Evolutionary conservation across 1,140 invertebrate genomes (phyloP).

Genomic region (Drosophila kepulauana): DNA sequence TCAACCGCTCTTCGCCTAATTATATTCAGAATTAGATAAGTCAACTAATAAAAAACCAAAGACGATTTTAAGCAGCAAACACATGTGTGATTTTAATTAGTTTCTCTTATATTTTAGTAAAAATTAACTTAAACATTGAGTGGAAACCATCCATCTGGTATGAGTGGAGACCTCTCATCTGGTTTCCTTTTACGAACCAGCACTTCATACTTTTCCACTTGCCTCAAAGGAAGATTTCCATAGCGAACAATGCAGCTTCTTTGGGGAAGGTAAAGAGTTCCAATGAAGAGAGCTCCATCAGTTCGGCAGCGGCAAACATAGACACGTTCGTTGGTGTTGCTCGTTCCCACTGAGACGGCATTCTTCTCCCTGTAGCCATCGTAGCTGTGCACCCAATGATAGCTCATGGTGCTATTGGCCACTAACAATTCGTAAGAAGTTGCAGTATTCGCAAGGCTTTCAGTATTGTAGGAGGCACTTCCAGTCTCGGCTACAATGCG

Average conservation of each 20-base stretch:
- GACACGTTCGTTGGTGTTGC: slow-evolving; percentile 38
- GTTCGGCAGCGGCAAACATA: slow-evolving; percentile 53
- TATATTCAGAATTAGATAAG: neutral
- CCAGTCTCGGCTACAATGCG: slow-evolving; percentile 49
- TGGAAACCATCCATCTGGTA: neutral
- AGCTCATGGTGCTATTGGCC: slow-evolving; percentile 52
- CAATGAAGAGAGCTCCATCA: slow-evolving; percentile 44
- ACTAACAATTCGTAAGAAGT: slow-evolving; percentile 42
- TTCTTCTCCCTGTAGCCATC: slow-evolving; percentile 57
- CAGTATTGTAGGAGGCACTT: slow-evolving; percentile 48
- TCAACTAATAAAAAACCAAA: neutral
- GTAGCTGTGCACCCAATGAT: slow-evolving; percentile 57
- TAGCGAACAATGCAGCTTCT: slow-evolving; percentile 43
- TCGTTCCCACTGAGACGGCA: slow-evolving; percentile 60
- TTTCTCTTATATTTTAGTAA: neutral
- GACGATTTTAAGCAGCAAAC: no score
- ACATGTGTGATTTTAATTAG: neutral
- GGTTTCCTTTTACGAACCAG: slow-evolving; percentile 38
- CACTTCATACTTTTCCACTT: slow-evolving; percentile 56
- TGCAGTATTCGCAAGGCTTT: neutral
- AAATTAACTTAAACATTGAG: neutral
- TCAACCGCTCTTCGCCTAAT: neutral
- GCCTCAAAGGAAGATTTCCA: slow-evolving; percentile 12
- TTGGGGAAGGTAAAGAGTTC: slow-evolving; percentile 33
- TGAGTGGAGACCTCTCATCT: neutral